Evolutionary conservation across 1,140 invertebrate species (phyloP).

Genomic region (Drosophila fuyamai): DNA sequence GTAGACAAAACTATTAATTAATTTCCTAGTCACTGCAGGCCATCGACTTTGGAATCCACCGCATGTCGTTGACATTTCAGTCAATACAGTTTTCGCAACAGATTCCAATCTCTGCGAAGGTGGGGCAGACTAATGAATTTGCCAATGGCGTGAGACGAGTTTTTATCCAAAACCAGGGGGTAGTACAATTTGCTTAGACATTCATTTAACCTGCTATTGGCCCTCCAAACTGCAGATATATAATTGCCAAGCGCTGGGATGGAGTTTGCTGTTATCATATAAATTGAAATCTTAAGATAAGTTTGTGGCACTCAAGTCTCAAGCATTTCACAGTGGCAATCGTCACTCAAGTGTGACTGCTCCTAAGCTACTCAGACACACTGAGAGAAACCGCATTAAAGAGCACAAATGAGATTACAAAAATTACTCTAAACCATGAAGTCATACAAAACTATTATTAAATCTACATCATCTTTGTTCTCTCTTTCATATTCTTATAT

Average conservation of each 20-base stretch:
- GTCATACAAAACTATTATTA: too few species aligned
- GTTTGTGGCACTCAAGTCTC: slow-evolving; percentile 60
- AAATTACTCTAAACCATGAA: too few species aligned
- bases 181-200: slow-evolving; percentile 19
- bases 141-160: slow-evolving; percentile 24
- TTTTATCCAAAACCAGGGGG: slow-evolving; percentile 20
- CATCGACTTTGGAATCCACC: slow-evolving; percentile 50
- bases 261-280: slow-evolving; percentile 61
- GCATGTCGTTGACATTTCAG: slow-evolving; percentile 74
- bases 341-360: slow-evolving; percentile 42
- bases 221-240: slow-evolving; percentile 5
- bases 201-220: slow-evolving; percentile 4
- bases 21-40: slow-evolving; percentile 71
- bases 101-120: slow-evolving; percentile 23
- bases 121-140: slow-evolving; percentile 25
- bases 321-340: slow-evolving; percentile 46
- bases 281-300: slow-evolving; percentile 79
- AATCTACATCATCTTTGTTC: too few species aligned
- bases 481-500: background rate
- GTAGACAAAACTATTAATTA: slow-evolving; percentile 75
- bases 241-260: slow-evolving; percentile 21
- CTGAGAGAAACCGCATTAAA: background rate
- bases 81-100: slow-evolving; percentile 55
- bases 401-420: too few species aligned
- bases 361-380: slow-evolving; percentile 42